Percentiles rank a stretch among this genome's conserved stretches.
These are phyloP conservation scores for Rhizomys pruinosus DNA, from an alignment of 2,113 vertebrate species.

Conservation along the genomic window DNA sequence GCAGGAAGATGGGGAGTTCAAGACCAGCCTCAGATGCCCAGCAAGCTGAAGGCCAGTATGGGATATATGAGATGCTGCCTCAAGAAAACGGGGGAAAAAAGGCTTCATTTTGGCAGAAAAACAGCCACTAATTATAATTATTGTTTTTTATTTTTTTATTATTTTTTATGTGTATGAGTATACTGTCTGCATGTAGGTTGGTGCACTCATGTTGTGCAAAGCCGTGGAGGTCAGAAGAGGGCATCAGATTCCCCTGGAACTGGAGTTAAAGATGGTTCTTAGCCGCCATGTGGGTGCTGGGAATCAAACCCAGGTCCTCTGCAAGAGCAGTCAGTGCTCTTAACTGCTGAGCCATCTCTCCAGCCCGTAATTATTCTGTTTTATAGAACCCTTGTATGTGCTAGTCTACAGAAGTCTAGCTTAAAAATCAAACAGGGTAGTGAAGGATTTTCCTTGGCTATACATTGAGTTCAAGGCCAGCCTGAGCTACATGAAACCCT, in stretches of 20 bases:
- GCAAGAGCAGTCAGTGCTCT: too few relatives aligned
- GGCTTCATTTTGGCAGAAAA: not conserved
- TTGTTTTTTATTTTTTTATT: conserved; percentile 10
- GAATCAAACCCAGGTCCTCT: too few relatives aligned
- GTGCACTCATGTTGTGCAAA: too few relatives aligned
- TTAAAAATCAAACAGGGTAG: too few relatives aligned
- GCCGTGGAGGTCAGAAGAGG: too few relatives aligned
- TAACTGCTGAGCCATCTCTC: too few relatives aligned
- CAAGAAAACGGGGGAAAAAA: not conserved
- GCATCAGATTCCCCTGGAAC: too few relatives aligned
- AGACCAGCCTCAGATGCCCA: not conserved
- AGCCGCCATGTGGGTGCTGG: too few relatives aligned
- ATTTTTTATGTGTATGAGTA: too few relatives aligned
- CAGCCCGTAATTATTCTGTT: too few relatives aligned
- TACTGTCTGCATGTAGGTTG: too few relatives aligned
- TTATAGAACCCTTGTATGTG: not conserved
- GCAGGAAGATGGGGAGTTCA: not conserved
- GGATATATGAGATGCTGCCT: not conserved
- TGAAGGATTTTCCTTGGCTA: not conserved
- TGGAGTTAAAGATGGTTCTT: too few relatives aligned
- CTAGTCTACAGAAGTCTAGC: not conserved
- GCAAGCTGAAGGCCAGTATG: not conserved
- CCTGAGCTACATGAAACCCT: not conserved
- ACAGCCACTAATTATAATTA: not conserved
- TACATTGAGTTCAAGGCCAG: not conserved